Evolutionary conservation across 2,113 vertebrate species (phyloP).

Genomic region (Pseudonaja textilis): DNA sequence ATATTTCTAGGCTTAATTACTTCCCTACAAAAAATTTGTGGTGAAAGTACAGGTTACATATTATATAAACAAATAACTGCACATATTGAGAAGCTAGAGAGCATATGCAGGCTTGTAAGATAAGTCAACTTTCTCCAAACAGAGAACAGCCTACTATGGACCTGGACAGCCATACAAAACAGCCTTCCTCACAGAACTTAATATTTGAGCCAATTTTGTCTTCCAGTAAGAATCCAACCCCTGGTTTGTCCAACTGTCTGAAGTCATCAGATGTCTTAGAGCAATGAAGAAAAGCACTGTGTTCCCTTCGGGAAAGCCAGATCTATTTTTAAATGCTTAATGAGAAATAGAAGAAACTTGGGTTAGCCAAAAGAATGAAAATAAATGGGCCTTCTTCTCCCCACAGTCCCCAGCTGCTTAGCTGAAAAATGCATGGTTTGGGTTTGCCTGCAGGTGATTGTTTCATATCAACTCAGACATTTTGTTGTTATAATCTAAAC

Average conservation of each 20-base stretch:
- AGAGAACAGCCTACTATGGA: slow-evolving; percentile 14
- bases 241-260: slow-evolving; percentile 50
- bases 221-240: slow-evolving; percentile 58
- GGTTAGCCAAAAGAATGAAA: slow-evolving; percentile 72
- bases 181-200: slow-evolving; percentile 55
- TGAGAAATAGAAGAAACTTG: slow-evolving; percentile 68
- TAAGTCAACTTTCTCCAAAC: not conserved
- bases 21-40: not conserved
- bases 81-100: not conserved
- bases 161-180: slow-evolving; percentile 3
- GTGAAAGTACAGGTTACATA: not conserved
- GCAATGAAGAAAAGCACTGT: slow-evolving; percentile 55
- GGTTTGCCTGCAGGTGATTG: slow-evolving; percentile 67
- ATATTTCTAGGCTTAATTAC: not conserved
- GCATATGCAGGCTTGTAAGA: not conserved
- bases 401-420: slow-evolving; percentile 52
- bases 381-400: slow-evolving; percentile 49
- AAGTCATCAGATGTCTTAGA: slow-evolving; percentile 51
- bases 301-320: slow-evolving; percentile 61
- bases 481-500: slow-evolving; percentile 61
- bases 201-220: slow-evolving; percentile 46
- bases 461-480: slow-evolving; percentile 68
- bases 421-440: slow-evolving; percentile 66
- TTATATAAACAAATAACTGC: not conserved
- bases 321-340: slow-evolving; percentile 71